These are phyloP conservation scores for Premnoplex brunnescens DNA, from an alignment of 2,797 vertebrate genomes.

Conservation along the genomic window DNA sequence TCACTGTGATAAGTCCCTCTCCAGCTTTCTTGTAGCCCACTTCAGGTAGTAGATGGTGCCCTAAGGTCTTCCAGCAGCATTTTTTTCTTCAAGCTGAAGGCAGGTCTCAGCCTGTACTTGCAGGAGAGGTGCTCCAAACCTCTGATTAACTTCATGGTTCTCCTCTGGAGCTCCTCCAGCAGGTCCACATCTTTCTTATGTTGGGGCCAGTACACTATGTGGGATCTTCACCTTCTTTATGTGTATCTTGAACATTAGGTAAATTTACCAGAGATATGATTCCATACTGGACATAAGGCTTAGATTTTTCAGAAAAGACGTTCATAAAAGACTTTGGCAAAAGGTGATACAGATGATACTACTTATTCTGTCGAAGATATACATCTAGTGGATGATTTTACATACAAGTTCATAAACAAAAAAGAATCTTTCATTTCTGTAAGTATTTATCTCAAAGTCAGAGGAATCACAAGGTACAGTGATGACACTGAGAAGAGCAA, in stretches of 20 bases:
- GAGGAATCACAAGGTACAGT: not conserved
- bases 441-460: not conserved
- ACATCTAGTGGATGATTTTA: not conserved
- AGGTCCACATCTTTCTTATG: not conserved
- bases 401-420: not conserved
- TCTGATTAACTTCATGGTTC: not conserved
- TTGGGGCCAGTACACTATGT: not conserved
- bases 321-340: not conserved
- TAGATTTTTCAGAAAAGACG: not conserved
- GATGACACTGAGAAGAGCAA: not conserved
- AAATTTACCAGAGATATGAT: not conserved
- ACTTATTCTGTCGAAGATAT: not conserved
- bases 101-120: not conserved
- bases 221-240: not conserved
- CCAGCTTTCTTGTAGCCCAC: not conserved
- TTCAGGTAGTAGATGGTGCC: not conserved
- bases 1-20: not conserved
- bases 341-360: not conserved
- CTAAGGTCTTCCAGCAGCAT: not conserved
- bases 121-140: not conserved
- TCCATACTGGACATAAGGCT: not conserved
- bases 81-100: not conserved
- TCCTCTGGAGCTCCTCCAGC: not conserved
- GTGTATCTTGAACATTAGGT: not conserved
- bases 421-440: not conserved